These are phyloP conservation scores for Melanaphis sacchari DNA, from an alignment of 1,140 invertebrate genomes.

Conservation along the genomic window DNA sequence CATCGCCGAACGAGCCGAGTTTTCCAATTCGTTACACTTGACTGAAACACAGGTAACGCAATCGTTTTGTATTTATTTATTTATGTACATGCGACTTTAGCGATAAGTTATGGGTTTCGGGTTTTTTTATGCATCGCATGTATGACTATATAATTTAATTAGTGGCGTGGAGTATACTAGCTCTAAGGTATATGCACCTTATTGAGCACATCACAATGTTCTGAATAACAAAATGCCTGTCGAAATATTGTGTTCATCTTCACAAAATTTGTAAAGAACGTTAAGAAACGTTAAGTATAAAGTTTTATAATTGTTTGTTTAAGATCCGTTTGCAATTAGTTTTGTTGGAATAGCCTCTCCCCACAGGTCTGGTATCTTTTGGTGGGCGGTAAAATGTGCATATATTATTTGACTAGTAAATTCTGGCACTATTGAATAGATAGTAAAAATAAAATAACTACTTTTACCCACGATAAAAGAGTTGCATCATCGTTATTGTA, in stretches of 20 bases:
- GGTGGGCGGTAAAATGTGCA: background rate
- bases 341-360: background rate
- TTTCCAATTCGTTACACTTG: slow-evolving; percentile 89
- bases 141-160: background rate
- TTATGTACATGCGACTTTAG: background rate
- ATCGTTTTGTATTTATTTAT: background rate
- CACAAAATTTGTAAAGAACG: background rate
- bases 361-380: background rate
- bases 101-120: background rate
- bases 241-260: background rate
- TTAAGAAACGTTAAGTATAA: background rate
- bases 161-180: no score
- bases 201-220: background rate
- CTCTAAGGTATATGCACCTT: no score
- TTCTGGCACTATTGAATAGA: background rate
- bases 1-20: slow-evolving; percentile 95
- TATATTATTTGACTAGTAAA: background rate
- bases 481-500: no score
- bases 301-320: no score
- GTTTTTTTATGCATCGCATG: background rate
- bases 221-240: background rate
- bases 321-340: background rate
- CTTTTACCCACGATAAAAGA: no score
- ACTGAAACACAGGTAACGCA: slow-evolving; percentile 89
- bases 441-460: no score